A percentile compares a stretch with the other conserved stretches of the same genome.
Conservation (phyloP, 2,888 invertebrate genomes). For the Drosophila meridionalis region DNA sequence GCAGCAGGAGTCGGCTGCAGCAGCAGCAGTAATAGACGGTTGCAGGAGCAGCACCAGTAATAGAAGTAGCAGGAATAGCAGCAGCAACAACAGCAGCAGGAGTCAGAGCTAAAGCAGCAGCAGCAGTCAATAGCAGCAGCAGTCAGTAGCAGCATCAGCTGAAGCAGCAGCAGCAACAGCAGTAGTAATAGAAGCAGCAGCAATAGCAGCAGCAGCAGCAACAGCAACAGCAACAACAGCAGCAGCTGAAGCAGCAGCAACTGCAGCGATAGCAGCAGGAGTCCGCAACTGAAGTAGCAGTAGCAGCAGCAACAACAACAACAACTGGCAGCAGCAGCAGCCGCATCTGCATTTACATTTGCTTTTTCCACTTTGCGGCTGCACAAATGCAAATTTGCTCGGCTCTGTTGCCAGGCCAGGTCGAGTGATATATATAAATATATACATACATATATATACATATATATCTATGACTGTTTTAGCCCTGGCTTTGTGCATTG, state of each 20-base stretch:
- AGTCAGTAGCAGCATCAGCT: background rate
- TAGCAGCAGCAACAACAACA: background rate
- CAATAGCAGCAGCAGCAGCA: background rate
- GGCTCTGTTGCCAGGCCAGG: conserved; percentile 69
- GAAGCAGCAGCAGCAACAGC: background rate
- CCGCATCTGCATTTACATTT: conserved; percentile 40
- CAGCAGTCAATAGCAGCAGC: background rate
- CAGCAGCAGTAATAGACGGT: background rate
- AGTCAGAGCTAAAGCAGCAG: background rate
- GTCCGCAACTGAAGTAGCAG: conserved; percentile 6
- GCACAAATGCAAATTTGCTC: conserved; percentile 60
- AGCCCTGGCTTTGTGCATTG: conserved; percentile 32
- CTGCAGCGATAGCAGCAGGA: background rate
- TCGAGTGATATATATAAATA: conserved; percentile 2
- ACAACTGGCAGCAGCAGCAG: conserved; percentile 9
- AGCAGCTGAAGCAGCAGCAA: background rate
- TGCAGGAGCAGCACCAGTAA: background rate
- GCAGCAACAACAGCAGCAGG: background rate
- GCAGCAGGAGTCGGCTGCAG: background rate
- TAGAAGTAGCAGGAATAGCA: no score
- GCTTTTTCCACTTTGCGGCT: conserved; percentile 56
- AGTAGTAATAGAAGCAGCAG: background rate
- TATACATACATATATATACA: conserved; percentile 6
- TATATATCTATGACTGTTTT: conserved; percentile 16
- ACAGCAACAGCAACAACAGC: background rate